These are phyloP conservation scores for Aphyosemion australe DNA, from an alignment of 2,113 vertebrate genomes.

Conservation along the genomic window DNA sequence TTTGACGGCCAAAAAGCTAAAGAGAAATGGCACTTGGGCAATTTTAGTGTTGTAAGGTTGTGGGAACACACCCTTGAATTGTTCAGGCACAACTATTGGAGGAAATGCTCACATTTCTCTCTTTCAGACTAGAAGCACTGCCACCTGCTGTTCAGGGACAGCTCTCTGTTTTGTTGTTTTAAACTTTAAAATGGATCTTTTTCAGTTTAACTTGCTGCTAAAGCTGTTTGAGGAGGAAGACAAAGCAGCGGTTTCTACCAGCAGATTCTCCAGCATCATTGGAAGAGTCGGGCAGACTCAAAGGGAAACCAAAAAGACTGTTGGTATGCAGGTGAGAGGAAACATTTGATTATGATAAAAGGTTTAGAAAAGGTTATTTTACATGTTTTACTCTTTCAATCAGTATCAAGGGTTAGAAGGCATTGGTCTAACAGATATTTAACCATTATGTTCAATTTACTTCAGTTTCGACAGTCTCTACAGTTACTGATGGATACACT, in stretches of 20 bases:
- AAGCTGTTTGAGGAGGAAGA: conserved; percentile 91
- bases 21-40: conserved; percentile 3
- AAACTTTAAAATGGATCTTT: not conserved
- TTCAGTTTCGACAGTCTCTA: conserved; percentile 94
- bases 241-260: conserved; percentile 73
- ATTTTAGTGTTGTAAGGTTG: conserved; percentile 25
- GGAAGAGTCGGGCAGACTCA: conserved; percentile 75
- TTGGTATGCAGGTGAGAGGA: conserved; percentile 89
- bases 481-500: conserved; percentile 95
- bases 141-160: conserved; percentile 60
- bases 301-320: conserved; percentile 91
- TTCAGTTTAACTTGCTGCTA: conserved; percentile 88
- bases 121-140: conserved; percentile 39
- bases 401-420: no score
- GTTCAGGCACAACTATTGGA: conserved; percentile 52
- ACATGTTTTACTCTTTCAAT: no score
- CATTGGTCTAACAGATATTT: no score
- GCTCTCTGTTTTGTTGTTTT: not conserved
- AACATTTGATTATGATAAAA: no score
- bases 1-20: not conserved
- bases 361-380: no score
- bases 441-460: not conserved
- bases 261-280: conserved; percentile 67
- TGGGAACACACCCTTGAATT: conserved; percentile 56
- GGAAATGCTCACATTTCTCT: conserved; percentile 41